A percentile compares a stretch with the other conserved stretches of the same genome.
Evolutionary conservation across 1,140 invertebrate species (phyloP).

Genomic region (Acromyrmex charruanus): DNA sequence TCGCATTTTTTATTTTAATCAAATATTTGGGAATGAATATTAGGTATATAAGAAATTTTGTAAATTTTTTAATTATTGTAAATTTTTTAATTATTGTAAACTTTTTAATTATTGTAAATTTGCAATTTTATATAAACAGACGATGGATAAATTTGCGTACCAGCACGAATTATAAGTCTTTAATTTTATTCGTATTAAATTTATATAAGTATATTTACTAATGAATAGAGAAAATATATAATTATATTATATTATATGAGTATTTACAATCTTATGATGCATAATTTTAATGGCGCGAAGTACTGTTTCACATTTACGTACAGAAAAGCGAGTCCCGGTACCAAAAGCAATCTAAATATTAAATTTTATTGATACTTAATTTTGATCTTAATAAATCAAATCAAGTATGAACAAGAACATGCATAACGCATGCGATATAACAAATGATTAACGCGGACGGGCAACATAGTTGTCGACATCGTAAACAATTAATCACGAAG

Average conservation of each 20-base stretch:
- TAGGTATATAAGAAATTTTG: not conserved
- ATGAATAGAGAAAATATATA: not conserved
- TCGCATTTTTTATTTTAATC: not conserved
- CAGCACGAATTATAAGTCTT: not conserved
- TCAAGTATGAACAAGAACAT: not conserved
- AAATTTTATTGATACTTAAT: not conserved
- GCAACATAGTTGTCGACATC: constrained; percentile 52
- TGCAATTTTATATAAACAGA: not conserved
- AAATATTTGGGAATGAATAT: not conserved
- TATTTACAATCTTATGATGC: constrained; percentile 2
- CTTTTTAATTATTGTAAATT: not conserved
- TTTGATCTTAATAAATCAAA: constrained; percentile 29
- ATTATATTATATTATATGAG: not conserved
- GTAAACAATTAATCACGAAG: constrained; percentile 38
- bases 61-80: not conserved
- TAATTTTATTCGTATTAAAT: not conserved
- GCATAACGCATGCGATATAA: constrained; percentile 16
- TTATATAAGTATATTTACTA: not conserved
- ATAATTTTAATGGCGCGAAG: not conserved
- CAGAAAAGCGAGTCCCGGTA: not conserved
- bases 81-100: too few species aligned
- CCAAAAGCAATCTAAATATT: constrained; percentile 29
- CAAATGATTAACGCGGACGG: constrained; percentile 60
- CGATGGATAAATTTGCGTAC: not conserved
- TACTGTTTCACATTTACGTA: not conserved